Evolutionary conservation across 2,113 vertebrate species (phyloP), one percentile per base, ranked within the genome.

Genomic region (Psephotus haematonotus): DNA sequence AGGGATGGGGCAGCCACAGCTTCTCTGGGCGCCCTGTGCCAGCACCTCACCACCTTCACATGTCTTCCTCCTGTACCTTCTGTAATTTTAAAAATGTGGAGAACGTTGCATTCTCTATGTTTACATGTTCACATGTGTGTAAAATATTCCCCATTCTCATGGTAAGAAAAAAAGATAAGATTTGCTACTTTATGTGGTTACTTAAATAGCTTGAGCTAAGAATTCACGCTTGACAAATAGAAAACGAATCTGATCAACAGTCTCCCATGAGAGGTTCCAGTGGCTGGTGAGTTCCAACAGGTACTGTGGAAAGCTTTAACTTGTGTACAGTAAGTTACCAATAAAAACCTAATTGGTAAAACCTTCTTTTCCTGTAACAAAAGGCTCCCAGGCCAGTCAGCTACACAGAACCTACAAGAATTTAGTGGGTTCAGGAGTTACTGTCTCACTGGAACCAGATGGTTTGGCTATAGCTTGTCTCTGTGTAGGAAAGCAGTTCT

Each of bases 401-500:
- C 79, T 70, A 65, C 53, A 70, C 19, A 67, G 91, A 92, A 83
- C 72, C 41, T 70, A 17, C 43, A 83, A 78, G 68, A 96, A 92
- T 81, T 88, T 11, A 83, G 72, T 74, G 55, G 82, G 68, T 92
- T 97, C 92, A 50, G 80, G 68, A 92, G 68, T 62, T 95, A 76
- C 70, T 78, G 82, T 86, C 91, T 95, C 88, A 81, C 88, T 95
- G 91, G 91, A 86, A 90, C 82, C 91, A 95, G 94, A 95, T 95
- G 95, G 94, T 88, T 92, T 94, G 91, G 91, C 92, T 95, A 83
- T 83, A 95, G 94, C 91, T 93, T 94, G 50, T 80, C 79, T 93
- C 79, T 95, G 82, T 93, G 96, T 90, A 92, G 88, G 91, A 97
- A 96, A 96, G 92, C 82, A 86, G 82, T 78, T 96, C 88, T 96